These are phyloP conservation scores for Ailurus styani DNA, from an alignment of 2,113 vertebrate genomes.

Conservation along the genomic window DNA sequence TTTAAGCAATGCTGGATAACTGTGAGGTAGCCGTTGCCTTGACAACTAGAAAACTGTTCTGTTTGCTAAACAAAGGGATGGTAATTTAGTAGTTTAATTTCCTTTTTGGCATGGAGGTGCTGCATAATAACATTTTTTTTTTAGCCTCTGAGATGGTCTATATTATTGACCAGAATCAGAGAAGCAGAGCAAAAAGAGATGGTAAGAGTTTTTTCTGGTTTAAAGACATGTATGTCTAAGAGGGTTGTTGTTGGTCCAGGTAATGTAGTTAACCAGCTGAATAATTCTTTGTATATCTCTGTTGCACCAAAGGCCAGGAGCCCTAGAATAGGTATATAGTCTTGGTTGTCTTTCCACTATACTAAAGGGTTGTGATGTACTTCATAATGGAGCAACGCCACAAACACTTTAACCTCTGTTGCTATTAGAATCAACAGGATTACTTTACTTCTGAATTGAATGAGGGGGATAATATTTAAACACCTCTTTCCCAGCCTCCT, in stretches of 20 bases:
- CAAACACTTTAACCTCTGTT: neutral
- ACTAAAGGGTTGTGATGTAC: neutral
- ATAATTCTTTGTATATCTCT: neutral
- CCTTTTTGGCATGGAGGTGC: constrained; percentile 23
- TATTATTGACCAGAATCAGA: constrained; percentile 39
- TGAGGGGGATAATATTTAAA: neutral
- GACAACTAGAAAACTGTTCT: constrained; percentile 54
- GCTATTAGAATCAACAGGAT: neutral
- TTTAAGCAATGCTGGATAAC: constrained; percentile 27
- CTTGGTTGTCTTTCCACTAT: neutral
- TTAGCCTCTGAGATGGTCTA: constrained; percentile 35
- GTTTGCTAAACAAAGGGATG: constrained; percentile 63
- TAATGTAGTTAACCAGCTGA: neutral
- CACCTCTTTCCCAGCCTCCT: neutral
- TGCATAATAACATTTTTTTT: constrained; percentile 37
- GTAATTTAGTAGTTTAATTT: constrained; percentile 62
- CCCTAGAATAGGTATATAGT: neutral
- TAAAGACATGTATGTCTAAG: neutral
- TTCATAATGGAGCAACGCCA: neutral
- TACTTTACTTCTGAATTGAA: neutral
- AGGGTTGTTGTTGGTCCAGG: neutral
- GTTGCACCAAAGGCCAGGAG: neutral
- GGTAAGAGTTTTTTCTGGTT: neutral
- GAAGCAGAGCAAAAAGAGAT: constrained; percentile 34
- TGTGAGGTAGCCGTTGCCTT: constrained; percentile 56